Conservation (phyloP, 2,113 vertebrate species). For the Oreocharis arfaki region DNA sequence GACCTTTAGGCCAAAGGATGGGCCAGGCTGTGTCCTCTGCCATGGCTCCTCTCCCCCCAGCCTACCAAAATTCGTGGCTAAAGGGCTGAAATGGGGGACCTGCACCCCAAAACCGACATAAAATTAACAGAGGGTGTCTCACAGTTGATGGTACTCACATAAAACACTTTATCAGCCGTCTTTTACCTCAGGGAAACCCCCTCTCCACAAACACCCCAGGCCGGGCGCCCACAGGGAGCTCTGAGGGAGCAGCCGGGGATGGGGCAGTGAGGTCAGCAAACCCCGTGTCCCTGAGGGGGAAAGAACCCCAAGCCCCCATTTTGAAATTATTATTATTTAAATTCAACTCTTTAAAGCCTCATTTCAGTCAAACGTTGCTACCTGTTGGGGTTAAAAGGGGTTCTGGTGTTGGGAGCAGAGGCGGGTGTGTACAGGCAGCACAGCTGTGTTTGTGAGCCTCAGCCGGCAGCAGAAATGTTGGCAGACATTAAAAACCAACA, state of each 20-base stretch:
- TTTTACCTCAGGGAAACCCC: background rate
- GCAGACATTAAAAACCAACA: rapidly evolving
- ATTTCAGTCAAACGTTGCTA: background rate
- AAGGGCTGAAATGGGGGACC: rapidly evolving
- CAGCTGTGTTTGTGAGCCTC: background rate
- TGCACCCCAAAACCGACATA: background rate
- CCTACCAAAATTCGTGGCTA: rapidly evolving
- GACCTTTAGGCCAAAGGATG: background rate
- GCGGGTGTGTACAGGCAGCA: background rate
- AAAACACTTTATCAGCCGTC: rapidly evolving
- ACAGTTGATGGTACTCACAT: rapidly evolving
- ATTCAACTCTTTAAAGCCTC: background rate
- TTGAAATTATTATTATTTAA: rapidly evolving
- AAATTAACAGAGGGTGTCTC: rapidly evolving
- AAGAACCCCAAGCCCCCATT: rapidly evolving
- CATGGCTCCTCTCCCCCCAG: rapidly evolving
- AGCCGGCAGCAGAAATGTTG: background rate
- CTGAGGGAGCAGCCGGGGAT: background rate
- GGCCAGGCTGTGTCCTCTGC: rapidly evolving
- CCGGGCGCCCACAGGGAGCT: rapidly evolving
- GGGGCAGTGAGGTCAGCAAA: background rate
- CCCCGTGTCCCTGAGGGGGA: background rate
- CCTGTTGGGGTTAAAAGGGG: background rate
- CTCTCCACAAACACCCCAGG: rapidly evolving
- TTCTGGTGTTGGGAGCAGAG: background rate